Base-by-base conservation (phyloP, 2,888 invertebrate species). In the Macrophya alboannulata region DNA sequence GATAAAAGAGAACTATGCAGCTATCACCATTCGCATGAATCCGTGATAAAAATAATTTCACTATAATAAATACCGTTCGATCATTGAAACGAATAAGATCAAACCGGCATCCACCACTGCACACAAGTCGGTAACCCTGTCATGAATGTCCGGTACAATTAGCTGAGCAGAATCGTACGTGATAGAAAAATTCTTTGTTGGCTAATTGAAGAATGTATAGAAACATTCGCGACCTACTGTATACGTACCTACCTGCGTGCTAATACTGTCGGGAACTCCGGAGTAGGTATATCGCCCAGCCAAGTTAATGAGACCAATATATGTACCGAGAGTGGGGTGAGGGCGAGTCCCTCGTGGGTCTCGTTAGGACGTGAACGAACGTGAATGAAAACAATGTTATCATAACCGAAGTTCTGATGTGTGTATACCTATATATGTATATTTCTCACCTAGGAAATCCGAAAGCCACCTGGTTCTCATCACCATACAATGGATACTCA, bases 351-450 rank as follows among this genome's bases (percentile, higher is more conserved):
- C 62, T 62, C 62, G 15, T n/a, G 81, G 81, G 21, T 81, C 43
- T 81, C 59, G 62, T 59, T 62, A 43, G 15, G 37, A 8, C 43
- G n/a, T 43, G 43, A 21, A 40, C 21, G 43, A 25, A 59, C 17
- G 81, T 43, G 43, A 62, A 59, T 87, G 88, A 87, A 90, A 91
- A 92, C 92, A 92, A 92, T 92, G 91, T 89, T 92, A 92, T 92
- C 92, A 87, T 84, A 17, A 83, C 85, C 86, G 86, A 92, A 91
- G 90, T 89, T 87, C 85, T 84, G 62, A 85, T 87, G 87, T 84
- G 68, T 87, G 86, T 74, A 87, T n/a, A n/a, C n/a, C n/a, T n/a
- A n/a, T 85, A 84, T 86, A 84, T 84, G 88, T 86, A 85, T 86
- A 87, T 90, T 89, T 89, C 90, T 90, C 91, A 89, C 89, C 88